Base-by-base conservation (phyloP, 2,888 invertebrate genomes). In the Bursaphelenchus okinawaensis region DNA sequence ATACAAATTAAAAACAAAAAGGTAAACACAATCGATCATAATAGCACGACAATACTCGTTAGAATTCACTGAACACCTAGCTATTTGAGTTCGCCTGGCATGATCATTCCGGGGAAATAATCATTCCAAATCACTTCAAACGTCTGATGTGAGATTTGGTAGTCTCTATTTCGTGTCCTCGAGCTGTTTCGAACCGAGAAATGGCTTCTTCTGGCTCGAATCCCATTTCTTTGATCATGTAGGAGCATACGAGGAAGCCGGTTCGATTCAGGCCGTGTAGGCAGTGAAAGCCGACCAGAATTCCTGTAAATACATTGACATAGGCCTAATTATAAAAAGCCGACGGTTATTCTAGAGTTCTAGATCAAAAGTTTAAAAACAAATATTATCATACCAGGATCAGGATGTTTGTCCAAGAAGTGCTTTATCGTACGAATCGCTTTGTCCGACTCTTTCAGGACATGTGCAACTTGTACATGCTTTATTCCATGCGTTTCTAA, bases 181-280 rank as follows among this genome's bases (percentile, higher is more conserved):
- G 55, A 29, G 66, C 66, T 26, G 63, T 58, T 67, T 66, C 67
- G 50, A 66, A 66, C 4, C 57, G 27, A 23, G 24, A 29, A 40
- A 68, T 55, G 7, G 68, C 68, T 28, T 59, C 68, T 19, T 57
- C 57, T 12, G 63, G 40, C 24, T 31, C 64, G 29, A 68, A 9
- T 31, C 63, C 63, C 24, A 55, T 28, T 16, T 55, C 19, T n/a
- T 65, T 59, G 7, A 68, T 68, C 22, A 68, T 23, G 52, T 65
- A 85, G 79, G 84, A 80, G 74, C 86, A 85, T 8, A 86, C 81
- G 59, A 86, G 70, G 72, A 85, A 86, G 1, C 86, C 86, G 7
- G 86, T 86, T 65, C 86, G 80, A 75, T 86, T 86, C n/a, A 86
- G 79, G 4, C 86, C 86, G 79, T 86, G 86, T 3, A 86, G 86